These are phyloP conservation scores for Aurelia aurita DNA, from an alignment of 30 jellyfish, hydroid and myxozoan genomes.

Conservation along the genomic window DNA sequence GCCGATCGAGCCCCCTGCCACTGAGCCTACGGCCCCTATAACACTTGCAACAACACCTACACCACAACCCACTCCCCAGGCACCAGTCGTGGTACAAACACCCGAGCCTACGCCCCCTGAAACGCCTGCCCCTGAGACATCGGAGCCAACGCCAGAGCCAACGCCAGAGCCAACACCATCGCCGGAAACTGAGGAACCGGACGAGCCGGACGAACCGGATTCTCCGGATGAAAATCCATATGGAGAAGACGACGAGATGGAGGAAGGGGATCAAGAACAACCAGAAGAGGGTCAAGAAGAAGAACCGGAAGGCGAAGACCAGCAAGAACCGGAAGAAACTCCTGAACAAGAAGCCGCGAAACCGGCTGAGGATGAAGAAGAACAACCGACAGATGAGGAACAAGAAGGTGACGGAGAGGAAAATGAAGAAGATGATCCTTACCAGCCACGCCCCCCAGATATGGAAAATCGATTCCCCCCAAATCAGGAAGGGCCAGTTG, in stretches of 20 bases:
- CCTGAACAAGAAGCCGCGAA: conserved; percentile 48
- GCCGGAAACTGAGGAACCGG: conserved; percentile 19
- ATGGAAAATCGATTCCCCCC: conserved; percentile 72
- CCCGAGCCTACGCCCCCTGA: conserved; percentile 41
- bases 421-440: conserved; percentile 38
- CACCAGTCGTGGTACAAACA: conserved; percentile 16
- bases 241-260: conserved; percentile 63
- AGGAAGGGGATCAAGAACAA: conserved; percentile 48
- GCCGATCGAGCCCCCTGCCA: conserved; percentile 69
- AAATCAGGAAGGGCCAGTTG: conserved; percentile 29
- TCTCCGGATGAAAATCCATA: conserved; percentile 67
- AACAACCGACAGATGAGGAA: conserved; percentile 42
- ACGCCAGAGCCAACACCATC: conserved; percentile 60
- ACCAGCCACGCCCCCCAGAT: conserved; percentile 71
- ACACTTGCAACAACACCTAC: conserved; percentile 58
- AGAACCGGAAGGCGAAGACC: conserved; percentile 39
- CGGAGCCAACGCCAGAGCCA: conserved; percentile 34
- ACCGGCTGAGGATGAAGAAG: conserved; percentile 39
- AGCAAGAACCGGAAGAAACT: conserved; percentile 56
- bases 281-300: conserved; percentile 51
- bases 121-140: conserved; percentile 9
- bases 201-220: conserved; percentile 35
- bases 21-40: conserved; percentile 53
- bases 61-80: conserved; percentile 30
- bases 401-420: conserved; percentile 10